Conservation (phyloP, 1,140 invertebrate species). For the Bombus balteatus region DNA sequence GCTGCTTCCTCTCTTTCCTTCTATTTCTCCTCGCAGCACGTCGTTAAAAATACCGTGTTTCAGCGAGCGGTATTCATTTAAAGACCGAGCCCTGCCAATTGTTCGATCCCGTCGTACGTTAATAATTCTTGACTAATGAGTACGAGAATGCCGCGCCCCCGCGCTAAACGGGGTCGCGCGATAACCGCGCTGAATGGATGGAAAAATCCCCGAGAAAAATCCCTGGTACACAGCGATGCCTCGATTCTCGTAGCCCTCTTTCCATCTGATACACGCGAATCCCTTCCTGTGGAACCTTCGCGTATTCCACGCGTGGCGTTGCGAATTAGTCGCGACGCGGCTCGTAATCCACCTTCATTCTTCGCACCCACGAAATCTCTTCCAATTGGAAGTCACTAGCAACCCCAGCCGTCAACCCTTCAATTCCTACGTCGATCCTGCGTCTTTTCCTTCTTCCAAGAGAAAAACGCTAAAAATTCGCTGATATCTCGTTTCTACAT, state of each 20-base stretch:
- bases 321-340: background rate
- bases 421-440: background rate
- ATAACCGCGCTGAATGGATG: slow-evolving; percentile 9
- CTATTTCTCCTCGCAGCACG: slow-evolving; percentile 6
- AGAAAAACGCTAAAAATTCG: background rate
- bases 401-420: background rate
- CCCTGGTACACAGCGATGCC: background rate
- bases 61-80: slow-evolving; percentile 36
- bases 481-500: background rate
- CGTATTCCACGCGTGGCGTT: background rate
- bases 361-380: no score
- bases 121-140: slow-evolving; percentile 51
- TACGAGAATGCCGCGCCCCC: slow-evolving; percentile 11
- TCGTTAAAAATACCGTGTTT: slow-evolving; percentile 50
- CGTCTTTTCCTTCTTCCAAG: background rate
- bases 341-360: background rate
- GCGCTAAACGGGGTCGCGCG: background rate
- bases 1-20: background rate
- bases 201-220: background rate
- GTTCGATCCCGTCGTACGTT: slow-evolving; percentile 47
- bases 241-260: background rate
- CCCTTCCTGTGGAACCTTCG: background rate
- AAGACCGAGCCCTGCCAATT: slow-evolving; percentile 35
- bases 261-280: background rate
- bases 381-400: no score